Base-by-base conservation (phyloP, 2,113 vertebrate species). In the Cettia cetti region DNA sequence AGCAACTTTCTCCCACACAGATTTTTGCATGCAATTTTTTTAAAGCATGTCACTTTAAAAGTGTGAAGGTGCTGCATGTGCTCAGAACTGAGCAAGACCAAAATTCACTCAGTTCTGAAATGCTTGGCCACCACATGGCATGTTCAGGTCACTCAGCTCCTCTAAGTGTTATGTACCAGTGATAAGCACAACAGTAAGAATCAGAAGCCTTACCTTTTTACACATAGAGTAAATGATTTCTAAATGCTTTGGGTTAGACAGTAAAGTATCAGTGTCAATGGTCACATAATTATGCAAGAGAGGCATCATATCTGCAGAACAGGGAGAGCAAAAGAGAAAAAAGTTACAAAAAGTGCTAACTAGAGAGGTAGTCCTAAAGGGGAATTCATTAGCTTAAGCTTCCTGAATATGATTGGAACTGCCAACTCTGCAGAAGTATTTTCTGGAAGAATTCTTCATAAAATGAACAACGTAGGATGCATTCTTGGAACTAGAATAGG, bases 201-300 rank as follows among this genome's bases (percentile, higher is more conserved):
- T 39, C 7, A 80, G 21, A 66, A 89, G 39, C 11, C 98, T 96
- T 91, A 99, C 99, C 99, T 99, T 99, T 97, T 99, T 99, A 96
- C 99, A 99, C 99, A 99, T 99, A 72, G 98, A 98, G 93, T 99
- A 99, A 97, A 99, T 99, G 84, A 99, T 98, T 97, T 99, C 99
- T 69, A 99, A 96, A 94, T 99, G 98, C 84, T 99, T 99, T 42
- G 99, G 98, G 90, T 99, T 99, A 74, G 99, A 99, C 30, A 99
- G 95, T 57, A 99, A 98, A 94, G 98, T 98, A 94, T 99, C 98
- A 9, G 99, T 99, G 84, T 99, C 99, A 92, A 99, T 98, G 6
- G 99, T 99, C 92, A 99, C 98, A n/a, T 99, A 99, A 97, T 99
- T 99, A 97, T 99, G 99, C 96, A 99, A 96, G 44, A 99, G 99